Percentiles rank a stretch among this genome's conserved stretches.
Conservation (phyloP, 2,888 invertebrate genomes). For the Acleris sparsana region DNA sequence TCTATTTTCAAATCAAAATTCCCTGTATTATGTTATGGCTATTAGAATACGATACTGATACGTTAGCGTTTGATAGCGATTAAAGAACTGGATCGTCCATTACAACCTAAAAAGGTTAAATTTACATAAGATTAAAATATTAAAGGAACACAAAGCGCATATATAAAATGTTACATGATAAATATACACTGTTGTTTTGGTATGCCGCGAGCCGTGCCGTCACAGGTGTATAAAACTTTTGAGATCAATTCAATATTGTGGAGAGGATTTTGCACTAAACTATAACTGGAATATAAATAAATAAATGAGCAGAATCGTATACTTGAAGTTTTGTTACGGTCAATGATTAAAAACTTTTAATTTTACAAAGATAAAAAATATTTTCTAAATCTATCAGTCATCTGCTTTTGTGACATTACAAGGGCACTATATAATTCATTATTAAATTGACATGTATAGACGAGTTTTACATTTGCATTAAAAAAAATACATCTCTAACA, state of each 20-base stretch:
- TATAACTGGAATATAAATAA: neutral
- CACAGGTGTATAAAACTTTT: conserved; percentile 42
- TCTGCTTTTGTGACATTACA: no score
- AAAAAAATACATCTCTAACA: no score
- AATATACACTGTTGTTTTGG: conserved; percentile 76
- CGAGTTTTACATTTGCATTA: no score
- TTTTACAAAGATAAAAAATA: no score
- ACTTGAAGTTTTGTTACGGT: neutral
- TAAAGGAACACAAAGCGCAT: conserved; percentile 78
- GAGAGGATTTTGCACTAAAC: conserved; percentile 15
- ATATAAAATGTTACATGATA: conserved; percentile 57
- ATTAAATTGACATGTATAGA: no score
- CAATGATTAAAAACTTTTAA: no score
- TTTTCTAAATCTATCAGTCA: no score
- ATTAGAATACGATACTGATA: no score
- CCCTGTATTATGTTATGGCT: no score
- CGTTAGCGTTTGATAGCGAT: neutral
- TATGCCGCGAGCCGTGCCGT: conserved; percentile 66
- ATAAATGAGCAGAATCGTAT: neutral
- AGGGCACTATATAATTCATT: no score
- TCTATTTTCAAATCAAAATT: no score
- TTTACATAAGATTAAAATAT: conserved; percentile 57
- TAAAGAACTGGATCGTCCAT: conserved; percentile 9
- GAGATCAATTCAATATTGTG: conserved; percentile 65
- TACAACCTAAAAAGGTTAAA: conserved; percentile 46